Conservation (phyloP, 2,797 vertebrate species). For the Catostomus latipinnis region DNA sequence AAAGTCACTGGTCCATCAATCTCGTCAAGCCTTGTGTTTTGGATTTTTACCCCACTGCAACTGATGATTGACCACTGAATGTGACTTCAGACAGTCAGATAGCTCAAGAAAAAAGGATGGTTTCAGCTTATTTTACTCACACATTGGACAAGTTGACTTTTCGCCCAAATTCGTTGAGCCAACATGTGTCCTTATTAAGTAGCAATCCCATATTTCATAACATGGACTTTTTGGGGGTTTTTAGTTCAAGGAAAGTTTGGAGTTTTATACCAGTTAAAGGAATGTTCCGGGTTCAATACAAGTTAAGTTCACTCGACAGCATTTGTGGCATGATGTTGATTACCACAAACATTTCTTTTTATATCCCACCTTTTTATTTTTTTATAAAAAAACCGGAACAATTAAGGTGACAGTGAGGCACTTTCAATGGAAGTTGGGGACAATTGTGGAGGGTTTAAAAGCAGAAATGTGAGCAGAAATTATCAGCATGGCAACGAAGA, state of each 20-base stretch:
- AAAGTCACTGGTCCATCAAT: conserved; percentile 37
- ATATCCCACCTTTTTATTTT: too few relatives aligned
- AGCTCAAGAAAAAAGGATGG: conserved; percentile 2
- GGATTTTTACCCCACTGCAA: conserved; percentile 17
- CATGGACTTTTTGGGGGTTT: not conserved
- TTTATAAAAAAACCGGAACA: too few relatives aligned
- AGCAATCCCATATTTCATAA: not conserved
- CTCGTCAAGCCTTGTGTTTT: conserved; percentile 41
- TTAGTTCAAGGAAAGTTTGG: not conserved
- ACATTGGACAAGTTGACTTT: not conserved
- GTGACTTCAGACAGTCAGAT: conserved; percentile 8
- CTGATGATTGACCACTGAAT: conserved; percentile 17
- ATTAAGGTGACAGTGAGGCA: too few relatives aligned
- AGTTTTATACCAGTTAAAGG: too few relatives aligned
- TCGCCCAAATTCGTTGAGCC: not conserved
- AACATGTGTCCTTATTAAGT: not conserved
- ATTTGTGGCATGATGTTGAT: too few relatives aligned
- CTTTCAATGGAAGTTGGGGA: too few relatives aligned
- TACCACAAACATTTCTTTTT: too few relatives aligned
- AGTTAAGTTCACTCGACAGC: not conserved
- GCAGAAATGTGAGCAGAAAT: too few relatives aligned
- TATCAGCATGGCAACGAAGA: too few relatives aligned
- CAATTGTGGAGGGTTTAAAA: too few relatives aligned
- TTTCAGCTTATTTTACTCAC: conserved; percentile 23
- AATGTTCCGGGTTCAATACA: not conserved